phyloP scores from a whole-genome alignment of 1,140 invertebrate genomes.

The Hyphantria cunea region DNA sequence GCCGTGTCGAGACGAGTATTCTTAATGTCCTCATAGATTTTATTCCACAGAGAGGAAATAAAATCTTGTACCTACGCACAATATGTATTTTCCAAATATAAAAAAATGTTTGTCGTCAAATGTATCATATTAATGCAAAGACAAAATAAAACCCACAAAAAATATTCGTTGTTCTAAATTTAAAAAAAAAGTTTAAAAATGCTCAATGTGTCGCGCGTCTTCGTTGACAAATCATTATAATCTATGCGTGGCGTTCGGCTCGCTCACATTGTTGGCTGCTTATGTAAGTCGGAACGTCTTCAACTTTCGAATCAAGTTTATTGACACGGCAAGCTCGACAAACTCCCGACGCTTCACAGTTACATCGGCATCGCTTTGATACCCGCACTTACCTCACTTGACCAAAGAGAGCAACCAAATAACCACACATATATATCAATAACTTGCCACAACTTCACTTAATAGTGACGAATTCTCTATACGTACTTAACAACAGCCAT shows the following conservation, averaged over 20 bases:
- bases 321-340: slow-evolving; percentile 80
- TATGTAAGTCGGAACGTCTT: slow-evolving; percentile 80
- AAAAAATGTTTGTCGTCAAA: background rate
- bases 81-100: slow-evolving; percentile 2
- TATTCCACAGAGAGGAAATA: slow-evolving; percentile 4
- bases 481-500: slow-evolving; percentile 17
- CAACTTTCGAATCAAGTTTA: slow-evolving; percentile 82
- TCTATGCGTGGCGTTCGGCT: slow-evolving; percentile 58
- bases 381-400: slow-evolving; percentile 41
- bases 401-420: slow-evolving; percentile 47
- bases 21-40: slow-evolving; percentile 37
- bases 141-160: too few species aligned
- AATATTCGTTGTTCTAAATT: background rate
- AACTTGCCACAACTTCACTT: background rate
- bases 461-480: too few species aligned
- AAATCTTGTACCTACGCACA: slow-evolving; percentile 19
- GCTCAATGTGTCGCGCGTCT: slow-evolving; percentile 11
- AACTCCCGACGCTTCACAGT: slow-evolving; percentile 73
- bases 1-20: slow-evolving; percentile 49
- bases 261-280: slow-evolving; percentile 74
- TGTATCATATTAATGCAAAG: too few species aligned
- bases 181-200: background rate
- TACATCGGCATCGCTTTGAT: slow-evolving; percentile 73
- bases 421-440: slow-evolving; percentile 46
- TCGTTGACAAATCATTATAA: slow-evolving; percentile 40